Conservation (phyloP, 2,113 vertebrate genomes). For the Zosterops borbonicus region DNA sequence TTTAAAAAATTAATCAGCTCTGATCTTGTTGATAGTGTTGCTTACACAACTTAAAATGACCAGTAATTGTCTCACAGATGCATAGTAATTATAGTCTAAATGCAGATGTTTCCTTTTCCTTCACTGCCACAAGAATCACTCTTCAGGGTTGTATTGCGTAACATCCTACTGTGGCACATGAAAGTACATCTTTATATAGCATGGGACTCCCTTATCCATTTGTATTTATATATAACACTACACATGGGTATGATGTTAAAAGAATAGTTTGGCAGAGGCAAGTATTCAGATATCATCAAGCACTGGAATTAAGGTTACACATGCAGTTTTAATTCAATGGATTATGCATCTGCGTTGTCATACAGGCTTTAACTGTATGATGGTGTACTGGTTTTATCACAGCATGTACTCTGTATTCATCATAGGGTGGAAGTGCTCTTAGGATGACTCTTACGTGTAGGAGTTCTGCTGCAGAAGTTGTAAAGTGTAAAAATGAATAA, state of each 20-base stretch:
- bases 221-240: not conserved
- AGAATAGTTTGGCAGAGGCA: constrained; percentile 28
- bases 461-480: constrained; percentile 38
- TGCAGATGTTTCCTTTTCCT: constrained; percentile 73
- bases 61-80: constrained; percentile 40
- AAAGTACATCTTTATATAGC: constrained; percentile 42
- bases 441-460: constrained; percentile 9
- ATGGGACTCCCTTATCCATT: constrained; percentile 9
- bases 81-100: constrained; percentile 10
- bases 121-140: not conserved
- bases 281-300: not conserved
- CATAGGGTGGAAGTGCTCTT: not conserved
- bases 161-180: constrained; percentile 42
- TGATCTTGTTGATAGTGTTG: not conserved
- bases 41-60: constrained; percentile 6
- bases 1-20: not conserved
- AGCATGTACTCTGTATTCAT: not conserved
- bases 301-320: not conserved
- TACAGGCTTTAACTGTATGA: not conserved
- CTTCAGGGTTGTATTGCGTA: constrained; percentile 19
- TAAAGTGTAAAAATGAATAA: constrained; percentile 34
- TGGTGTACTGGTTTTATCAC: not conserved
- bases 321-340: not conserved
- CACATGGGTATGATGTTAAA: not conserved
- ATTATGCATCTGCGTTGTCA: not conserved